Evolutionary conservation across 2,888 invertebrate genomes (phyloP).

Genomic region (Zeuzera pyrina): DNA sequence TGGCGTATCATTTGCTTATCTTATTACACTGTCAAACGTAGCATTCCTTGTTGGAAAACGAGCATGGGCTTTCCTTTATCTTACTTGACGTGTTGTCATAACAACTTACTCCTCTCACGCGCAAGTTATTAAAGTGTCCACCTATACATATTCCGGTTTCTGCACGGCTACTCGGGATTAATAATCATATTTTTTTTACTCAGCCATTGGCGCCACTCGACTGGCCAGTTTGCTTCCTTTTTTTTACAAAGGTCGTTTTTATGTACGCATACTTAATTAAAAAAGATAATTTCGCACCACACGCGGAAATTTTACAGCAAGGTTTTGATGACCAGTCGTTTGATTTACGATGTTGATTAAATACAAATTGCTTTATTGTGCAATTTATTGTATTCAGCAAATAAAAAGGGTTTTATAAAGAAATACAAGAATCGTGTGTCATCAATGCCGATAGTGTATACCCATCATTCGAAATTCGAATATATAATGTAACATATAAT

Average conservation of each 20-base stretch:
- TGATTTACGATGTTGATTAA: slow-evolving; percentile 1
- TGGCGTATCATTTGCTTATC: too few relatives aligned
- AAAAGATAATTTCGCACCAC: slow-evolving; percentile 15
- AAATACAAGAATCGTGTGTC: too few relatives aligned
- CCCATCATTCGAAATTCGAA: too few relatives aligned
- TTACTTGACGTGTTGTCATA: slow-evolving; percentile 37
- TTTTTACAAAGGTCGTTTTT: slow-evolving; percentile 22
- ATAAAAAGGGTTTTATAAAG: too few relatives aligned
- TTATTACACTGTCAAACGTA: too few relatives aligned
- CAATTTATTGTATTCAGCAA: not conserved
- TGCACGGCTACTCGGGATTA: slow-evolving; percentile 31
- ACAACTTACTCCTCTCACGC: slow-evolving; percentile 21
- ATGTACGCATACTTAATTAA: slow-evolving; percentile 28
- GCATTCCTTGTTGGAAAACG: too few relatives aligned
- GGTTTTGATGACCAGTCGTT: not conserved
- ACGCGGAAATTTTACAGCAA: slow-evolving; percentile 16
- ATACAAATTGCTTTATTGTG: not conserved
- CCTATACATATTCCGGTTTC: slow-evolving; percentile 36
- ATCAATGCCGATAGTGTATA: too few relatives aligned
- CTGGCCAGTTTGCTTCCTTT: slow-evolving; percentile 22
- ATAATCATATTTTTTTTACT: slow-evolving; percentile 50
- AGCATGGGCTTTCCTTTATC: too few relatives aligned
- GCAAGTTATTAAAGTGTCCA: slow-evolving; percentile 34
- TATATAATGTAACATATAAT: too few relatives aligned
- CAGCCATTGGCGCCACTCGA: slow-evolving; percentile 45